Evolutionary conservation across 2,888 invertebrate species (phyloP), one percentile per base, ranked within the genome.

Genomic region (Drosophila pseudotakahashii): DNA sequence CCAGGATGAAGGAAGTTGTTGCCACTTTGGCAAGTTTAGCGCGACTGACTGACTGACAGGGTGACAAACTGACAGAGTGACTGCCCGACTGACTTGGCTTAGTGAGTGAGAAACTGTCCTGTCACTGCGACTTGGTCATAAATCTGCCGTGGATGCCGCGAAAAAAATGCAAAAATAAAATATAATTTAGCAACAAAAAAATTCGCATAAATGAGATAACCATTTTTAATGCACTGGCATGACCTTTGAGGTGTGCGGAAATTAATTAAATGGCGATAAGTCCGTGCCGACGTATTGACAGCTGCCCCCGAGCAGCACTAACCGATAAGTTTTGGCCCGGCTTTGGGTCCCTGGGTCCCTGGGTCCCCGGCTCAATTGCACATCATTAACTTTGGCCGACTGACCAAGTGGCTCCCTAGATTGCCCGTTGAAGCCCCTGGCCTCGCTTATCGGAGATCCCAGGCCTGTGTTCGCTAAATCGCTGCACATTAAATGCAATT

Each of bases 401-500:
- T 82, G 86, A 82, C 88, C 82, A 85, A 82, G 70, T 81, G 55
- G 45, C 51, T 36, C 68, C 66, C 16, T 45, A 52, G 52, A 42
- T 52, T 42, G 14, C n/a, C n/a, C 58, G 47, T 36, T 9, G 10
- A 9, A 19, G 42, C 58, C 67, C 51, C 44, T 7, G 44, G 16
- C 36, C 6, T 16, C 59, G 4, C n/a, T 4, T 32, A 39, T 30
- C 14, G 7, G 26, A 60, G 61, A 19, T 34, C 44, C 32, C 50
- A 34, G 32, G 32, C 48, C 48, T 34, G 39, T 78, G 79, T 78
- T 74, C 62, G 77, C 77, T 85, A 82, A 82, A 82, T 82, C 88
- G 79, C 58, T 85, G 86, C 83, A 82, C 82, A 82, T 82, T 82
- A 82, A 82, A 88, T 85, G 82, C 82, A 82, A 82, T 82, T 82